Evolutionary conservation across 2,797 vertebrate species (phyloP).

Genomic region (Aldrovandia affinis): DNA sequence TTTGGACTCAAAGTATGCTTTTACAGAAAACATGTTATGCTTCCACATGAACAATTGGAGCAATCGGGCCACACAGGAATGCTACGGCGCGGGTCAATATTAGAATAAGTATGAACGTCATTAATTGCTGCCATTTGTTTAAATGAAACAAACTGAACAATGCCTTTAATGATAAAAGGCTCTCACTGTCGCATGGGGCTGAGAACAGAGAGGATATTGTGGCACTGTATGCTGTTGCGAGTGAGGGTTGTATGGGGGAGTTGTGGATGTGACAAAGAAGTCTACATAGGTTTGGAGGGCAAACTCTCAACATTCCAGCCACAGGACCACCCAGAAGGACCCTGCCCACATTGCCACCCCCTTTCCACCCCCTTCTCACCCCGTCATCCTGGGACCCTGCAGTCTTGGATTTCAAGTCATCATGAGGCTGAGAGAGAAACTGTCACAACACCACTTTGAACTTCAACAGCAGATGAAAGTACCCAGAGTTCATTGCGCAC

Average conservation of each 20-base stretch:
- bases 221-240: not conserved
- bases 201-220: not conserved
- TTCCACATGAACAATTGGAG: not conserved
- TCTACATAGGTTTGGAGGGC: not conserved
- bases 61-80: not conserved
- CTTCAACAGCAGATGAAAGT: constrained; percentile 1
- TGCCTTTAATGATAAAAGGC: not conserved
- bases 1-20: not conserved
- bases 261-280: not conserved
- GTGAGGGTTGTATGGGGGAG: not conserved
- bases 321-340: constrained; percentile 24
- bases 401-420: constrained; percentile 3
- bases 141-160: not conserved
- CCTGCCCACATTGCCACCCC: not conserved
- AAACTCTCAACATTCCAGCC: constrained; percentile 7
- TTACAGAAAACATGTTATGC: not conserved
- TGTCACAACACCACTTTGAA: constrained; percentile 19
- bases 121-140: not conserved
- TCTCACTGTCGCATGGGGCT: not conserved
- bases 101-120: not conserved
- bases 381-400: constrained; percentile 5
- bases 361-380: not conserved
- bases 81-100: not conserved
- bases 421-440: not conserved
- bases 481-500: not conserved